These are phyloP conservation scores for Gerris lacustris DNA, from an alignment of 2,888 invertebrate species.

Conservation along the genomic window DNA sequence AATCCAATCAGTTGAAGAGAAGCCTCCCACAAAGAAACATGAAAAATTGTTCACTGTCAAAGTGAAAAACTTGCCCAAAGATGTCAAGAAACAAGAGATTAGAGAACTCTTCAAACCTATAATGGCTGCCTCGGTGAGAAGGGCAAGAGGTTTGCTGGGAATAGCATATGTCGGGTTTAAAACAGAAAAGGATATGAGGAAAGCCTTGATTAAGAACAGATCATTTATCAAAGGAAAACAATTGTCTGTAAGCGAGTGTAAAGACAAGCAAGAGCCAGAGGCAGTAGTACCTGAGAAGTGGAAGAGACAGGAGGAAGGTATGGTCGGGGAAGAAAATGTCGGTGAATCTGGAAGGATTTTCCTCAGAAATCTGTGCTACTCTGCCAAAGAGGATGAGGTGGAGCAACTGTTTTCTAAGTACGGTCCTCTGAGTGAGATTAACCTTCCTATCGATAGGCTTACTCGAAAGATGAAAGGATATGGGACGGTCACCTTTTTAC, in stretches of 20 bases:
- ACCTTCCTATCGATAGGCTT: conserved; percentile 71
- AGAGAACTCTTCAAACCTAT: conserved; percentile 74
- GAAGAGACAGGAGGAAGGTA: conserved; percentile 47
- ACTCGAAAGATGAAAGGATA: conserved; percentile 64
- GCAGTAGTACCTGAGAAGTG: conserved; percentile 37
- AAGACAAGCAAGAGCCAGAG: conserved; percentile 13
- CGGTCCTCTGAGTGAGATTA: conserved; percentile 76
- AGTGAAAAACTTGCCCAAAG: conserved; percentile 63
- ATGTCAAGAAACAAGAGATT: conserved; percentile 68
- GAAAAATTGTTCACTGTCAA: conserved; percentile 50
- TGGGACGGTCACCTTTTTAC: conserved; percentile 79
- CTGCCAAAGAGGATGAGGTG: conserved; percentile 72
- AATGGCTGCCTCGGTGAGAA: conserved; percentile 55
- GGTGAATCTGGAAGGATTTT: conserved; percentile 87
- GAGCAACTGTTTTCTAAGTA: conserved; percentile 68
- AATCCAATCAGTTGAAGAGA: conserved; percentile 16
- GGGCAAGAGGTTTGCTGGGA: conserved; percentile 59
- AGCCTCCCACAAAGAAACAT: conserved; percentile 7
- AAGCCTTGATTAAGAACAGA: conserved; percentile 70
- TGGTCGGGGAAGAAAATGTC: conserved; percentile 62
- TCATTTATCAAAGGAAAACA: conserved; percentile 58
- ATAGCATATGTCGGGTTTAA: conserved; percentile 87
- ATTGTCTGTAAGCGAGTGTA: conserved; percentile 13
- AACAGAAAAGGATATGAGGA: conserved; percentile 62
- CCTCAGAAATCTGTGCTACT: conserved; percentile 79